Evolutionary conservation across 2,888 invertebrate species (phyloP), one percentile per base, ranked within the genome.

Genomic region (Smittia aterrima): DNA sequence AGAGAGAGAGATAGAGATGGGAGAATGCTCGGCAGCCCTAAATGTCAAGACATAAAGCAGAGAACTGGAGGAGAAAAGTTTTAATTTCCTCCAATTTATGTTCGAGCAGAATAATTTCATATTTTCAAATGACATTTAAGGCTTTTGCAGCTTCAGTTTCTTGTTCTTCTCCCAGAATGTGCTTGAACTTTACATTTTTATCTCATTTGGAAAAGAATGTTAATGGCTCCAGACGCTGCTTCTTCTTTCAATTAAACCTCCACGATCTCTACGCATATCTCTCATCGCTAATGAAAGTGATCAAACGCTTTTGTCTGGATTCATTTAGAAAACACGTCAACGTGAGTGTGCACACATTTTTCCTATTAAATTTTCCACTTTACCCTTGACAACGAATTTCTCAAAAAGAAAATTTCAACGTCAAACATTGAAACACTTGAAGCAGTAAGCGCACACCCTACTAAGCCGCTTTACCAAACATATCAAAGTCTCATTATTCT

Each of bases 1-100:
- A n/a, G n/a, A n/a, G n/a, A n/a, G n/a, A n/a, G n/a, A n/a, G n/a
- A n/a, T n/a, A n/a, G n/a, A n/a, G n/a, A n/a, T n/a, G n/a, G n/a
- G 47, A 6, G n/a, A 16, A 32, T 32, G 32, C 9, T 62, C 24
- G 9, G 1, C 16, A 13, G 22, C 62, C n/a, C 18, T 66, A 27
- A 66, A 66, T 27, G 27, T 1, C 11, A 22, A 11, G 18, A 20
- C 58, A 58, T 58, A 58, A 58, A 58, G 22, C 58, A 58, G 27
- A 66, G 64, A 67, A 11, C 13, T n/a, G 41, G 13, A 38, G 18
- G 18, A 67, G 18, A 67, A 67, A 67, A n/a, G 11, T 20, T 67
- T 67, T 67, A 67, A 40, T 67, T 67, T 40, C 67, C 40, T 40
- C n/a, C 40, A 38, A 67, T 67, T 67, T 67, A 38, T 40, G 40